These are phyloP conservation scores for Barypeithes pellucidus DNA, from an alignment of 2,888 invertebrate species.

Conservation along the genomic window DNA sequence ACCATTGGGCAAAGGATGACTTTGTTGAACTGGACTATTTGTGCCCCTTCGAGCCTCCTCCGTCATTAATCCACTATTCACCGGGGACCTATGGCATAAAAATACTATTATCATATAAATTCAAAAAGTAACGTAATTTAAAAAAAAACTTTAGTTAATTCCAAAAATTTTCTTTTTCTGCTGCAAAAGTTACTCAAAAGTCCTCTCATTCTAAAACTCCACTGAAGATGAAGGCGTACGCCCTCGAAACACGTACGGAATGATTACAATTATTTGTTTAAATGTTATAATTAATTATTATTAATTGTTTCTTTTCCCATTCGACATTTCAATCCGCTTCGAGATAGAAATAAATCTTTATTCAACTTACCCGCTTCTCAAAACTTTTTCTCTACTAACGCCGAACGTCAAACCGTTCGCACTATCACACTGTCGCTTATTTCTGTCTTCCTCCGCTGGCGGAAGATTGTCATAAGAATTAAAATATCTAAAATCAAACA, in stretches of 20 bases:
- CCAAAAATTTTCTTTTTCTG: background rate
- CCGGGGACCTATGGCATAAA: constrained; percentile 42
- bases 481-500: constrained; percentile 48
- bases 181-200: too few species aligned
- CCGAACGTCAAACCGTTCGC: constrained; percentile 65
- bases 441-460: constrained; percentile 49
- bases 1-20: constrained; percentile 34
- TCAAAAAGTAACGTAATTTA: too few species aligned
- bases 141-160: background rate
- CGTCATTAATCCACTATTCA: constrained; percentile 47
- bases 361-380: constrained; percentile 50
- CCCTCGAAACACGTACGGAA: too few species aligned
- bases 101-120: too few species aligned
- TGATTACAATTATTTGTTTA: too few species aligned
- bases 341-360: background rate
- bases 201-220: too few species aligned
- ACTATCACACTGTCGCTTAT: constrained; percentile 54
- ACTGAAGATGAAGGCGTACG: too few species aligned
- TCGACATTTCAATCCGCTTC: too few species aligned
- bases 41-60: constrained; percentile 50
- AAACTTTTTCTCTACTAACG: constrained; percentile 65
- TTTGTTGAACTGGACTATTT: constrained; percentile 41
- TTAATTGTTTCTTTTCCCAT: too few species aligned
- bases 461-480: constrained; percentile 53
- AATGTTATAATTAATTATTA: too few species aligned